Evolutionary conservation across 2,888 invertebrate species (phyloP).

Genomic region (Cataglyphis altisquamis): DNA sequence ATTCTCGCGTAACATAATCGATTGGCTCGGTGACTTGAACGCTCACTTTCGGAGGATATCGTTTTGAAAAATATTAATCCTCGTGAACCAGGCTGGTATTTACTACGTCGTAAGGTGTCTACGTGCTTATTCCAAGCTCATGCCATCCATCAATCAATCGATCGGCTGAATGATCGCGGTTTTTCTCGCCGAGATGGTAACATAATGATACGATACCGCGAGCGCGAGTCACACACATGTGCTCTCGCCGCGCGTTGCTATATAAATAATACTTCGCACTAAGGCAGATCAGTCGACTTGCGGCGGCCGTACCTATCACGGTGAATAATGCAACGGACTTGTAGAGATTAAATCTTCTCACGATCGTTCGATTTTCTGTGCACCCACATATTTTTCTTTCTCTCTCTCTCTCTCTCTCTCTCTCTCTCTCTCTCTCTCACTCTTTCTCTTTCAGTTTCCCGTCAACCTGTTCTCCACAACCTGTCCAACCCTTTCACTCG

Average conservation of each 20-base stretch:
- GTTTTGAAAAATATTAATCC: background rate
- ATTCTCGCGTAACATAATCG: background rate
- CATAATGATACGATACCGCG: slow-evolving; percentile 66
- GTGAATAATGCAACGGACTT: slow-evolving; percentile 69
- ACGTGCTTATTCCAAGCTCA: background rate
- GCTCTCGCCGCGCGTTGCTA: slow-evolving; percentile 70
- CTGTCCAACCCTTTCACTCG: slow-evolving; percentile 16
- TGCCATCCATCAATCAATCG: slow-evolving; percentile 16
- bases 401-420: background rate
- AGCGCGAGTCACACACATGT: slow-evolving; percentile 50
- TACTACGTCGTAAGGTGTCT: background rate
- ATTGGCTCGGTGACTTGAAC: slow-evolving; percentile 2
- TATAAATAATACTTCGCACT: slow-evolving; percentile 85
- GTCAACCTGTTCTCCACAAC: slow-evolving; percentile 5
- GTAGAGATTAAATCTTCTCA: slow-evolving; percentile 57
- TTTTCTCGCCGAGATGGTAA: slow-evolving; percentile 56
- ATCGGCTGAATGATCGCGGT: slow-evolving; percentile 29
- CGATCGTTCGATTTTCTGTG: background rate
- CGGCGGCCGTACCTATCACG: slow-evolving; percentile 83
- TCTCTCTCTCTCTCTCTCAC: background rate
- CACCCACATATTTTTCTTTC: background rate
- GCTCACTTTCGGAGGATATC: background rate
- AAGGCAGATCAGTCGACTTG: slow-evolving; percentile 83
- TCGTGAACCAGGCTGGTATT: background rate
- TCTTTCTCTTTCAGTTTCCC: background rate